These are phyloP conservation scores for Plodia interpunctella DNA, from an alignment of 1,140 invertebrate species.

Conservation along the genomic window DNA sequence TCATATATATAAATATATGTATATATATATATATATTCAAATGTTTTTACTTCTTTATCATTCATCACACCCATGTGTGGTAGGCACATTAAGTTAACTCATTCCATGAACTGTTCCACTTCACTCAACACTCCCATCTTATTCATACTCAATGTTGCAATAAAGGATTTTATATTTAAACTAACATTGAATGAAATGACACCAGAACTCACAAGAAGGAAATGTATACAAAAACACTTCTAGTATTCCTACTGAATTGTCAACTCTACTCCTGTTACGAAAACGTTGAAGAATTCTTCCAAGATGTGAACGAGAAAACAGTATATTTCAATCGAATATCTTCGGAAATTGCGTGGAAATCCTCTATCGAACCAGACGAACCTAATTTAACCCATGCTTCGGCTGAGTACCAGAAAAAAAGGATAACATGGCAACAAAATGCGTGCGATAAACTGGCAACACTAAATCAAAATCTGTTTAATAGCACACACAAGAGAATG, in stretches of 20 bases:
- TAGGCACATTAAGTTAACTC: too few relatives aligned
- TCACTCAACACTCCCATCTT: too few relatives aligned
- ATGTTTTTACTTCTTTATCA: too few relatives aligned
- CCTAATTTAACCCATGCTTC: conserved; percentile 23
- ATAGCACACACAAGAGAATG: conserved; percentile 43
- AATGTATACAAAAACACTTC: not conserved
- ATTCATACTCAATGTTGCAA: too few relatives aligned
- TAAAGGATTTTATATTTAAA: too few relatives aligned
- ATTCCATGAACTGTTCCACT: too few relatives aligned
- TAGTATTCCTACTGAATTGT: conserved; percentile 8
- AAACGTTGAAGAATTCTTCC: conserved; percentile 31
- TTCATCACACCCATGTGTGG: too few relatives aligned
- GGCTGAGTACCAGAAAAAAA: conserved; percentile 34
- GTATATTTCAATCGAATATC: conserved; percentile 40
- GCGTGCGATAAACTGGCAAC: conserved; percentile 33
- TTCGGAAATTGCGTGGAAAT: conserved; percentile 47
- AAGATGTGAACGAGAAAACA: conserved; percentile 38
- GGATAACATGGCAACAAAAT: conserved; percentile 41
- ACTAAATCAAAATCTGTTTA: conserved; percentile 33
- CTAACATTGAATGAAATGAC: not conserved
- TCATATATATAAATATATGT: too few relatives aligned
- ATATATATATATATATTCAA: too few relatives aligned
- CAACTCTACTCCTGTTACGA: conserved; percentile 13
- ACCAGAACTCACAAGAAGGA: not conserved
- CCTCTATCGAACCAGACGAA: conserved; percentile 35